Conservation (phyloP, 2,888 invertebrate genomes). For the Tortrix viridana region DNA sequence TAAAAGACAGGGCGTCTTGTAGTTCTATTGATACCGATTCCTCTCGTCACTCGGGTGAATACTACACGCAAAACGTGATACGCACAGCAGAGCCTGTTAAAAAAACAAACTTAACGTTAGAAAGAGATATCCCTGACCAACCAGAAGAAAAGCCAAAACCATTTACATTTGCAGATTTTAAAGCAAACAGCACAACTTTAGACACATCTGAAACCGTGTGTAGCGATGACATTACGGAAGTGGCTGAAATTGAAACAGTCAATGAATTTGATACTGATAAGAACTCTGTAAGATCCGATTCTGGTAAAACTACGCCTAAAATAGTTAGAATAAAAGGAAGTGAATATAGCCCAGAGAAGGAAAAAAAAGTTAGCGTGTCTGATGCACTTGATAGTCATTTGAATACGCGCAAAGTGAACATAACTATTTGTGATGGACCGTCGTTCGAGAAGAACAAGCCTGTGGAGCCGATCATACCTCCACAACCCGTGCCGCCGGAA, state of each 20-base stretch:
- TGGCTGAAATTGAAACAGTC: conserved; percentile 38
- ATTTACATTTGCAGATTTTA: conserved; percentile 85
- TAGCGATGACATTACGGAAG: conserved; percentile 30
- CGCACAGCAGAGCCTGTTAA: conserved; percentile 44
- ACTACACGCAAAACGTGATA: conserved; percentile 57
- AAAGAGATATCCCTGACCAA: conserved; percentile 41
- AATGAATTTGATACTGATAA: conserved; percentile 24
- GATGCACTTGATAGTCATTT: conserved; percentile 60
- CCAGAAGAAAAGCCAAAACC: conserved; percentile 66
- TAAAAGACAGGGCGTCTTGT: conserved; percentile 67
- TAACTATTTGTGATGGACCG: conserved; percentile 70
- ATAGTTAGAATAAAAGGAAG: conserved; percentile 37
- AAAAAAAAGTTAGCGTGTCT: conserved; percentile 61
- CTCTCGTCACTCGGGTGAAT: conserved; percentile 70
- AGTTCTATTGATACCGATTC: conserved; percentile 72
- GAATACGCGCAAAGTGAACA: conserved; percentile 68
- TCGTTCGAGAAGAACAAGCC: conserved; percentile 62
- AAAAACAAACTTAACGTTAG: conserved; percentile 39
- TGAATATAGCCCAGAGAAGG: conserved; percentile 58
- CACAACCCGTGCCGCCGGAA: conserved; percentile 90
- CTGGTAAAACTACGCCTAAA: conserved; percentile 26
- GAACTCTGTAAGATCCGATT: conserved; percentile 16
- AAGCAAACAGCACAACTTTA: conserved; percentile 63
- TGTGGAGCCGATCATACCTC: conserved; percentile 81
- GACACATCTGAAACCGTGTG: conserved; percentile 39